Conservation (phyloP, 1,140 invertebrate species). For the Glossosoma conforme region DNA sequence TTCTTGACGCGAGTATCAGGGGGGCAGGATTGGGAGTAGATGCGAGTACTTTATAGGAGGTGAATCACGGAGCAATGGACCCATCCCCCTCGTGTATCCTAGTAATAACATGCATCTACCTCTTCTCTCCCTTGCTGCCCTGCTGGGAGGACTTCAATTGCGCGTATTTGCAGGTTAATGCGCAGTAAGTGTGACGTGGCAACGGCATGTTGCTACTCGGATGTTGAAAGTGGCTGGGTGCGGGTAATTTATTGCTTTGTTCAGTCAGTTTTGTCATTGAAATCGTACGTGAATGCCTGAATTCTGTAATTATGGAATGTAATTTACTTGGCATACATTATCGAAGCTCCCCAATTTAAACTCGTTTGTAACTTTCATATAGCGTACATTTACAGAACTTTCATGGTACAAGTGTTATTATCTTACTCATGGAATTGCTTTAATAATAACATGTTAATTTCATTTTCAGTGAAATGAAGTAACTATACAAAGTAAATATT, state of each 20-base stretch:
- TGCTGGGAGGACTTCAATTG: constrained; percentile 25
- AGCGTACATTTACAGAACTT: too few relatives aligned
- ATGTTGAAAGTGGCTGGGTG: background rate
- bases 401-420: too few relatives aligned
- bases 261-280: too few relatives aligned
- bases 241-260: background rate
- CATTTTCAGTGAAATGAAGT: too few relatives aligned
- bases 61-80: constrained; percentile 16
- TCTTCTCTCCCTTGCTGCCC: constrained; percentile 14
- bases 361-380: too few relatives aligned
- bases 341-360: too few relatives aligned
- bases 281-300: background rate
- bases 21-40: constrained; percentile 8
- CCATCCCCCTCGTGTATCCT: constrained; percentile 5
- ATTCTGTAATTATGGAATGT: background rate
- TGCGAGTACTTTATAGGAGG: constrained; percentile 7
- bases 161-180: constrained; percentile 30
- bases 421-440: too few relatives aligned
- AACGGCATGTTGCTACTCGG: constrained; percentile 14
- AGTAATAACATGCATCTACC: too few relatives aligned
- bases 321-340: background rate
- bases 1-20: constrained; percentile 21
- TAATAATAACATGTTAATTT: too few relatives aligned
- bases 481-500: too few relatives aligned
- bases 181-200: constrained; percentile 20